Percentiles rank a stretch among this genome's conserved stretches.
These are phyloP conservation scores for Diceros bicornis DNA, from an alignment of 2,797 vertebrate genomes.

Conservation along the genomic window DNA sequence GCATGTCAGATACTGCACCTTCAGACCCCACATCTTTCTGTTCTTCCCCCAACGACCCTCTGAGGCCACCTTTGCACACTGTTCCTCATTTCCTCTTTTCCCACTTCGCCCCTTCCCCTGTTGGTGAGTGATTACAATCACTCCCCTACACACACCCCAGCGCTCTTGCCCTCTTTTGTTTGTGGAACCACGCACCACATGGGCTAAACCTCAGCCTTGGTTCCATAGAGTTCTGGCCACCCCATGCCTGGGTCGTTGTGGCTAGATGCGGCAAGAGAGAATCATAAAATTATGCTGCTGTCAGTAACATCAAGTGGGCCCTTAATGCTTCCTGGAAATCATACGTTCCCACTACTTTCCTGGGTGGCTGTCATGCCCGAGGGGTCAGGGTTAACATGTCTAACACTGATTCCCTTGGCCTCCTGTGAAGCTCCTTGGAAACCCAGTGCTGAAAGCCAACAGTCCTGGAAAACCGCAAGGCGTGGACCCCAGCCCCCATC, in stretches of 20 bases:
- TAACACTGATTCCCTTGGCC: no score
- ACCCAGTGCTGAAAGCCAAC: not conserved
- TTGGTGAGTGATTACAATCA: no score
- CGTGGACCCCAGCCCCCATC: not conserved
- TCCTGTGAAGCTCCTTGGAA: not conserved
- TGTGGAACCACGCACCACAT: not conserved
- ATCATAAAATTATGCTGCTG: not conserved
- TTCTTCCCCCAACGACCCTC: not conserved
- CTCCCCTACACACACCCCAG: not conserved
- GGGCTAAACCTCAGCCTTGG: not conserved
- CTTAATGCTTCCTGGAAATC: not conserved
- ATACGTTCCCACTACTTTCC: rapidly evolving
- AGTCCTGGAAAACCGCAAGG: not conserved
- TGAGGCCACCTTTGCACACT: not conserved
- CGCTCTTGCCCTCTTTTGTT: not conserved
- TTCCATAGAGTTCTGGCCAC: no score
- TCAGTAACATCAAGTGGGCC: not conserved
- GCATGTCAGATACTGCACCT: not conserved
- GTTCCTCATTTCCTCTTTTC: not conserved
- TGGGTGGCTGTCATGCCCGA: rapidly evolving
- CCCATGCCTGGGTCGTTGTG: rapidly evolving
- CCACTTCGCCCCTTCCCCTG: not conserved
- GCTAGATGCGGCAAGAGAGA: no score
- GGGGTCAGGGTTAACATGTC: not conserved
- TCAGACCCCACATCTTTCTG: no score